Base-by-base conservation (phyloP, 1,140 invertebrate genomes). In the Berghia stephanieae region DNA sequence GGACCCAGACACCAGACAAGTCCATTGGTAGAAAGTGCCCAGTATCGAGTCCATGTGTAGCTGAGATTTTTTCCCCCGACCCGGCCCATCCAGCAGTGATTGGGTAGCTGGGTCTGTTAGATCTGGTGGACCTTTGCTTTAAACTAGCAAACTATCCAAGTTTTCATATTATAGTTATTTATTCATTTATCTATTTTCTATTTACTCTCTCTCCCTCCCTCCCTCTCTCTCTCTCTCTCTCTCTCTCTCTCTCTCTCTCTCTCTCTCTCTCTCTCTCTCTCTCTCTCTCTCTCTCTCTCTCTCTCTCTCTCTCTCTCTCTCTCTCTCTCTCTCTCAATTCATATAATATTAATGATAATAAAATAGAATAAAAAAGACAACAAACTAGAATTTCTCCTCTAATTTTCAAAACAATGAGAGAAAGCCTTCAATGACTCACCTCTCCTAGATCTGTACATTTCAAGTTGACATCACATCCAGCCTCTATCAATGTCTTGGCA, bases 361-460 rank as follows among this genome's bases (percentile, higher is more conserved):
- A n/a, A n/a, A n/a, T n/a, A n/a, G n/a, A n/a, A n/a, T n/a, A n/a
- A n/a, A n/a, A n/a, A n/a, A n/a, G 8, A 24, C 21, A 60, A 60
- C 57, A 60, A 60, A 24, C 57, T 8, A 60, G 31, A 60, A 60
- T 27, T 24, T n/a, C n/a, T 13, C 46, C n/a, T n/a, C 46, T 13
- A n/a, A 10, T n/a, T 49, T 13, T 13, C 10, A 49, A 13, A 49
- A 49, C 10, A 49, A 10, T 13, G 46, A n/a, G 10, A 49, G n/a
- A 13, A 49, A 13, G 10, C n/a, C n/a, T 49, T 49, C n/a, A n/a
- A n/a, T n/a, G 10, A 49, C 10, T 13, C n/a, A 88, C 86, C 82
- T 88, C 87, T 71, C 83, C 87, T 44, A 84, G 77, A 77, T 88
- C 87, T 80, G 83, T 86, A 67, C 87, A 85, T 69, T 85, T 87